Evolutionary conservation across 2,113 vertebrate genomes (phyloP), one percentile per base, ranked within the genome.

Genomic region (Pteropus alecto): DNA sequence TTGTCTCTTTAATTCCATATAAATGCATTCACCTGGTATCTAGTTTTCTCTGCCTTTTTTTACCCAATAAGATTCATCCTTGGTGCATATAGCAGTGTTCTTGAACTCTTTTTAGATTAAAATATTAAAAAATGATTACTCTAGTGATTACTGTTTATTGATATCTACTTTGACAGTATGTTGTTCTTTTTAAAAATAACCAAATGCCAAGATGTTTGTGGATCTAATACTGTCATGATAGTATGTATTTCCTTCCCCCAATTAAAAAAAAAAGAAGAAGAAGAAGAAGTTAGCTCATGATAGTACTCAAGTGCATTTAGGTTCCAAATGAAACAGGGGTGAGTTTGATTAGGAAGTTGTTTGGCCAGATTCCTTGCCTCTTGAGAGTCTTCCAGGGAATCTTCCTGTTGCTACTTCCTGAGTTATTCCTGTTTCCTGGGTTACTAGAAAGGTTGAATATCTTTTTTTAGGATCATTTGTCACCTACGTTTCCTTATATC

Each of bases 31-130:
- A 24, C 58, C 56, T 68, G 15, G 6, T 58, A 74, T 48, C 38
- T 65, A 65, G 19, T 48, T 65, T 65, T 81, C 63, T 56, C 30
- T 70, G 61, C 6, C 46, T 83, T 65, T 48, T 65, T 92, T 92
- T 48, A n/a, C 71, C 76, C 22, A 85, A 9, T 68, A 58, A 88
- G 22, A 88, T 70, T 83, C 46, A 86, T 85, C 35, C 14, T 67
- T 93, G 22, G 13, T 79, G 35, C 22, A 14, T 16, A 68, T 7
- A 38, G n/a, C 18, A 56, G 26, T 86, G 58, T 93, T 92, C 38
- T 82, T 89, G 8, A 94, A 77, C 30, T 77, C 54, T 26, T 38
- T 86, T 90, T 63, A 92, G 33, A 94, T 65, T 90, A 88, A 71
- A 74, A 90, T 15, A 58, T 76, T 26, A 38, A 83, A 79, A 87